Evolutionary conservation across 2,113 vertebrate genomes (phyloP).

Genomic region (Motacilla alba): DNA sequence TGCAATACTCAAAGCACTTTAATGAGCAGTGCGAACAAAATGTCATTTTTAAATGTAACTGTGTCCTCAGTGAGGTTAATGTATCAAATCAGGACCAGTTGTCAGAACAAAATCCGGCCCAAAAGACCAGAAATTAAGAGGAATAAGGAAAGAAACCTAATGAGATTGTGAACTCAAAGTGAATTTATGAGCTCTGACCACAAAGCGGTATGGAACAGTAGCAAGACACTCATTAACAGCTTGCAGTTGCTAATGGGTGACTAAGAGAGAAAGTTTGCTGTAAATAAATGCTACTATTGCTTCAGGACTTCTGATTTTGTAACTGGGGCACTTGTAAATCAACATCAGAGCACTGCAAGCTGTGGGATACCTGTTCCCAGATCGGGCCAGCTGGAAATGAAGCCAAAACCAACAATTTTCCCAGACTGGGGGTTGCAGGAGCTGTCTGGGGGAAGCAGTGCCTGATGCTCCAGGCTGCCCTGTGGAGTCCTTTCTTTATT

Average conservation of each 20-base stretch:
- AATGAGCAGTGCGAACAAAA: not conserved
- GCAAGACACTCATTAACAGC: not conserved
- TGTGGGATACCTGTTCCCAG: constrained; percentile 5
- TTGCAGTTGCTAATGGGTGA: not conserved
- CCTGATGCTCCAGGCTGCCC: not conserved
- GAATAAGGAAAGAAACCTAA: not conserved
- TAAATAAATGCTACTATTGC: not conserved
- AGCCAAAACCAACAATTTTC: constrained; percentile 18
- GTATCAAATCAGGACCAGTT: not conserved
- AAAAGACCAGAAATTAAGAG: not conserved
- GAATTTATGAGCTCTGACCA: not conserved
- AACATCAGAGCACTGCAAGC: not conserved
- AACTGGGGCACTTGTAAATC: constrained; percentile 26
- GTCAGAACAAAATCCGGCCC: not conserved
- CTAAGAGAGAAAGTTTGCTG: not conserved
- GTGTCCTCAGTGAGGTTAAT: not conserved
- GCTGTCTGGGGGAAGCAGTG: not conserved
- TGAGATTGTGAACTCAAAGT: not conserved
- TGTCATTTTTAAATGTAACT: not conserved
- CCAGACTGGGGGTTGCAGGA: not conserved
- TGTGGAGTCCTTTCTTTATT: not conserved
- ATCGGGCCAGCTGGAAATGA: constrained; percentile 38
- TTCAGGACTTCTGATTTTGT: not conserved
- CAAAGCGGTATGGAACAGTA: not conserved
- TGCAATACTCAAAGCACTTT: not conserved